Evolutionary conservation across 2,888 invertebrate species (phyloP).

Genomic region (Aphelenchoides bicaudatus): DNA sequence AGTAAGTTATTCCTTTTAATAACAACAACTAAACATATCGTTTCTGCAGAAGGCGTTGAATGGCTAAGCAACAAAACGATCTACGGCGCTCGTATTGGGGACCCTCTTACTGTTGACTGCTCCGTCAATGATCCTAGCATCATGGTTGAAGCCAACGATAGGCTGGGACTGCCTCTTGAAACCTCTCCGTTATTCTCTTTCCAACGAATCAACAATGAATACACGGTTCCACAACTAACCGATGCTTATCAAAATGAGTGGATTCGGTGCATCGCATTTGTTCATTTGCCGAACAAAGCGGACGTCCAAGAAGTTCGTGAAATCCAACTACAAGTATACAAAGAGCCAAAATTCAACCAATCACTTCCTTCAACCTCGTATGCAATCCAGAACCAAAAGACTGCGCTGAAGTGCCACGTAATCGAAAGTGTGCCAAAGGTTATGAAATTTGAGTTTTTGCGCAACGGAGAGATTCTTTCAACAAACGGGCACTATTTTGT

Average conservation of each 20-base stretch:
- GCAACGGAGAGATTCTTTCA: background rate
- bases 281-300: slow-evolving; percentile 11
- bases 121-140: slow-evolving; percentile 2
- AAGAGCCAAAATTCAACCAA: slow-evolving; percentile 5
- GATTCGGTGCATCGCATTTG: slow-evolving; percentile 10
- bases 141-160: slow-evolving; percentile 10
- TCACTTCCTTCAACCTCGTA: background rate
- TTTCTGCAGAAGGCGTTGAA: background rate
- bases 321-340: slow-evolving; percentile 14
- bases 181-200: slow-evolving; percentile 3
- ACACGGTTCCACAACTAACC: slow-evolving; percentile 12
- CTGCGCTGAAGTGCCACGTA: slow-evolving; percentile 5
- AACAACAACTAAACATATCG: no score
- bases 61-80: slow-evolving; percentile 14
- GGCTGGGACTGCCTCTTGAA: background rate
- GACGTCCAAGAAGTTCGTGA: background rate
- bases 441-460: slow-evolving; percentile 15
- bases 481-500: background rate
- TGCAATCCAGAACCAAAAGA: slow-evolving; percentile 1
- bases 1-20: slow-evolving; percentile 11
- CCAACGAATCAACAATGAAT: slow-evolving; percentile 12
- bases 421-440: slow-evolving; percentile 10
- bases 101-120: slow-evolving; percentile 15
- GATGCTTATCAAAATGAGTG: slow-evolving; percentile 13
- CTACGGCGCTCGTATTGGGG: slow-evolving; percentile 11